A percentile compares a stretch with the other conserved stretches of the same genome.
Evolutionary conservation across 1,140 invertebrate genomes (phyloP).

Genomic region (Drosophila repletoides): DNA sequence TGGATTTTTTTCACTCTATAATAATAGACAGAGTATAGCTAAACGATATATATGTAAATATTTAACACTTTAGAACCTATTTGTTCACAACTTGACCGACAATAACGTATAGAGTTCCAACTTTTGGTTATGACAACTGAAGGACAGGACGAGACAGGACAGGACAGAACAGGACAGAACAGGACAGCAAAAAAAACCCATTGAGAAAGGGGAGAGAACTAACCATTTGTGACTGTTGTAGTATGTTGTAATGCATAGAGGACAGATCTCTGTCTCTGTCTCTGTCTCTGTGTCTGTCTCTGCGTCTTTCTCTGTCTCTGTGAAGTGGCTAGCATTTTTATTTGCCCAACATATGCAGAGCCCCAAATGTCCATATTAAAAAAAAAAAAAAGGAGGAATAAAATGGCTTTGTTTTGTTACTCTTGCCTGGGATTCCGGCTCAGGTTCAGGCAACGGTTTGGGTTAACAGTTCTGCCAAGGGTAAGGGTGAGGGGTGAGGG

Average conservation of each 20-base stretch:
- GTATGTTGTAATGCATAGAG: conserved; percentile 36
- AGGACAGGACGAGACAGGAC: background rate
- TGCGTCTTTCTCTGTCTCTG: background rate
- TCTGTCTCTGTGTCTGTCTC: background rate
- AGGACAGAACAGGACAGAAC: too few species aligned
- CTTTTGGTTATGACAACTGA: conserved; percentile 1
- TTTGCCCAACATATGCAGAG: conserved; percentile 36
- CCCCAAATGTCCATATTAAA: conserved; percentile 67
- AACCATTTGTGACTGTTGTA: conserved; percentile 29
- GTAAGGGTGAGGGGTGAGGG: too few species aligned
- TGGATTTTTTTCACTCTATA: too few species aligned
- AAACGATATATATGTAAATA: too few species aligned
- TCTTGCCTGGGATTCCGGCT: conserved; percentile 15
- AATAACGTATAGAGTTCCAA: conserved; percentile 43
- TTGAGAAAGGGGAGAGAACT: background rate
- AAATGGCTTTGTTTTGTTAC: conserved; percentile 69
- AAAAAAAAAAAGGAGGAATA: conserved; percentile 37
- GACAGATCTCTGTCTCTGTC: conserved; percentile 14
- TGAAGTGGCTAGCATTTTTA: conserved; percentile 54
- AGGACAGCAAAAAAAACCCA: background rate
- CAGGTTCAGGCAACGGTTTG: too few species aligned
- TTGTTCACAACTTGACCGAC: conserved; percentile 54
- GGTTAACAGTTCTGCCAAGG: too few species aligned
- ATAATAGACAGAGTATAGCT: background rate
- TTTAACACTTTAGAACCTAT: conserved; percentile 32